phyloP scores from a whole-genome alignment of 2,113 vertebrate species.

The Cardinalis cardinalis region DNA sequence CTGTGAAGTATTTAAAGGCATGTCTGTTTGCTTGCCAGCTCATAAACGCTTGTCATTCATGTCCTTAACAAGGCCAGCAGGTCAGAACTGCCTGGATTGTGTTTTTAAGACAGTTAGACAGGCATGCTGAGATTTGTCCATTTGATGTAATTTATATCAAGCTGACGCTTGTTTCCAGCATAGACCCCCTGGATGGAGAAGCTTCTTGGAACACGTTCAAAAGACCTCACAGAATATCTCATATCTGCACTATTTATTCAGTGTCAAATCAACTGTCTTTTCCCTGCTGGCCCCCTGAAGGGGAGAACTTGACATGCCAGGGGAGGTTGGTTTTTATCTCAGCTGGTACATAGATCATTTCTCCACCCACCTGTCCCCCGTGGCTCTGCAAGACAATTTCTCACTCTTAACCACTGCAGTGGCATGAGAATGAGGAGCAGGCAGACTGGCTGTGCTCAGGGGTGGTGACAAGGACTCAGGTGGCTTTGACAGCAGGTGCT shows the following conservation, averaged over 20 bases:
- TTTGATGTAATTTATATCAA: constrained; percentile 46
- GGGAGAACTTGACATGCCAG: not conserved
- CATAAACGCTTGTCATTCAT: constrained; percentile 54
- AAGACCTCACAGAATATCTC: constrained; percentile 33
- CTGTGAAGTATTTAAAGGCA: constrained; percentile 54
- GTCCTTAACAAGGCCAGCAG: constrained; percentile 40
- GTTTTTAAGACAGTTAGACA: constrained; percentile 5
- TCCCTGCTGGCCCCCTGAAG: constrained; percentile 29
- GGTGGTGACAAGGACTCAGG: not conserved
- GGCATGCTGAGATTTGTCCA: constrained; percentile 65
- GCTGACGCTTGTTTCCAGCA: constrained; percentile 43
- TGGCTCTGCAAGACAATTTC: constrained; percentile 8
- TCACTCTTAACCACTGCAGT: constrained; percentile 14
- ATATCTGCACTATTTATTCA: constrained; percentile 32
- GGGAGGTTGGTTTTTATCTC: constrained; percentile 12
- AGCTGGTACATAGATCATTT: not conserved
- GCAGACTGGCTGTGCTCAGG: not conserved
- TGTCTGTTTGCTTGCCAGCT: constrained; percentile 52
- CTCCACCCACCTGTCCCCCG: constrained; percentile 21
- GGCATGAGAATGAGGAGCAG: constrained; percentile 8
- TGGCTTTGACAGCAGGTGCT: not conserved
- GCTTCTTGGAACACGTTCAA: constrained; percentile 18
- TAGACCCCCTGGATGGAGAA: constrained; percentile 31
- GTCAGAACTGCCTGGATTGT: constrained; percentile 44
- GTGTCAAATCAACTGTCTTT: constrained; percentile 11